Percentiles rank a stretch among this genome's conserved stretches.
Evolutionary conservation across 2,888 invertebrate species (phyloP).

Genomic region (Antheraea assamensis): DNA sequence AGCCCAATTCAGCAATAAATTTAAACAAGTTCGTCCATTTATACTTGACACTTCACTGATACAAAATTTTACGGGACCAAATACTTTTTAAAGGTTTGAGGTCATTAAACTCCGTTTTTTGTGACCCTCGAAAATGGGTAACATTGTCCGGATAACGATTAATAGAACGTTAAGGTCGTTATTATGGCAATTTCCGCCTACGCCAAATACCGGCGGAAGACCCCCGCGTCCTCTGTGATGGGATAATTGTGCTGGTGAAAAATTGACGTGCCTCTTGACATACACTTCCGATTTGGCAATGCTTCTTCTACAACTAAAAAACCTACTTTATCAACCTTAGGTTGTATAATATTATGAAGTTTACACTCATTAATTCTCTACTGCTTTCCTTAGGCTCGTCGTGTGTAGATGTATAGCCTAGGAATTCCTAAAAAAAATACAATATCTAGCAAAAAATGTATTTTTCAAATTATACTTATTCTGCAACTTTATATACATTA

Average conservation of each 20-base stretch:
- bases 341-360: neutral
- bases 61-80: neutral
- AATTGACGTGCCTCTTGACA: slow-evolving; percentile 60
- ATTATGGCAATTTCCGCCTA: slow-evolving; percentile 49
- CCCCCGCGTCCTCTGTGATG: slow-evolving; percentile 56
- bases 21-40: neutral
- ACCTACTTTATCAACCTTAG: neutral
- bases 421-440: too few relatives aligned
- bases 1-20: neutral
- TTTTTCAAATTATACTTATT: too few relatives aligned
- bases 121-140: neutral
- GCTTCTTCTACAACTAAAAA: slow-evolving; percentile 30
- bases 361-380: neutral
- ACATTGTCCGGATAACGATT: slow-evolving; percentile 9
- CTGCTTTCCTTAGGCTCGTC: neutral
- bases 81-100: neutral
- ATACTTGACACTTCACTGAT: neutral
- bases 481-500: too few relatives aligned
- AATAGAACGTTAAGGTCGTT: slow-evolving; percentile 35
- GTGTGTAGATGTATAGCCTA: neutral
- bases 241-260: slow-evolving; percentile 63
- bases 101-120: neutral
- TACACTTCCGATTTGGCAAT: slow-evolving; percentile 61
- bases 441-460: too few relatives aligned
- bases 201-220: slow-evolving; percentile 48